phyloP scores from a whole-genome alignment of 2,888 invertebrate species.

The Conops quadrifasciatus region DNA sequence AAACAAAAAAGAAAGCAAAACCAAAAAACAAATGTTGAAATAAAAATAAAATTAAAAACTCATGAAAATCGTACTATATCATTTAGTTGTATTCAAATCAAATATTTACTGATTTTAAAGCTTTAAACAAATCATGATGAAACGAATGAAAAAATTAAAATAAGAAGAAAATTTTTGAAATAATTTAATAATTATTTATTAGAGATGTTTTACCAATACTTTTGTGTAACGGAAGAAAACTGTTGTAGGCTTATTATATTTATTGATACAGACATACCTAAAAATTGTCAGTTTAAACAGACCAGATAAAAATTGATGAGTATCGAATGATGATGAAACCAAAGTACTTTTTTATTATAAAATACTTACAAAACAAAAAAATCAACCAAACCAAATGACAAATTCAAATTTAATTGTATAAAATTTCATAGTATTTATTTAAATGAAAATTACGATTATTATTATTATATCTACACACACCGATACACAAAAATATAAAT shows the following conservation, averaged over 20 bases:
- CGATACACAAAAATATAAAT: slow-evolving; percentile 21
- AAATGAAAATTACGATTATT: slow-evolving; percentile 14
- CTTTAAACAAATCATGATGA: background rate
- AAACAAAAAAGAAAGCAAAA: slow-evolving; percentile 11
- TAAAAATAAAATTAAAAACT: background rate
- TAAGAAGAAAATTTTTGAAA: background rate
- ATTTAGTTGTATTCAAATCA: background rate
- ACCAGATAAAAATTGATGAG: background rate
- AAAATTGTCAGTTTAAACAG: background rate
- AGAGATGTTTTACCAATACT: background rate
- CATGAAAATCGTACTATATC: slow-evolving; percentile 4
- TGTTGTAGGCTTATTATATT: background rate
- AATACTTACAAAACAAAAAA: too few species aligned
- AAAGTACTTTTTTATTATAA: too few species aligned
- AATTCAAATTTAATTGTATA: slow-evolving; percentile 14
- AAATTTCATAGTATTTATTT: slow-evolving; percentile 4
- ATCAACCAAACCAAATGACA: too few species aligned
- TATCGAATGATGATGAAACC: too few species aligned
- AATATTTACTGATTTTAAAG: slow-evolving; percentile 12
- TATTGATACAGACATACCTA: slow-evolving; percentile 19
- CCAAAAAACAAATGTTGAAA: too few species aligned
- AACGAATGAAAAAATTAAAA: background rate
- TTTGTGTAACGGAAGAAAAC: background rate
- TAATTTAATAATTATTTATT: background rate
- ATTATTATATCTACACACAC: too few species aligned